Conservation (phyloP, 2,888 invertebrate genomes). For the Acanthoscelides obtectus region DNA sequence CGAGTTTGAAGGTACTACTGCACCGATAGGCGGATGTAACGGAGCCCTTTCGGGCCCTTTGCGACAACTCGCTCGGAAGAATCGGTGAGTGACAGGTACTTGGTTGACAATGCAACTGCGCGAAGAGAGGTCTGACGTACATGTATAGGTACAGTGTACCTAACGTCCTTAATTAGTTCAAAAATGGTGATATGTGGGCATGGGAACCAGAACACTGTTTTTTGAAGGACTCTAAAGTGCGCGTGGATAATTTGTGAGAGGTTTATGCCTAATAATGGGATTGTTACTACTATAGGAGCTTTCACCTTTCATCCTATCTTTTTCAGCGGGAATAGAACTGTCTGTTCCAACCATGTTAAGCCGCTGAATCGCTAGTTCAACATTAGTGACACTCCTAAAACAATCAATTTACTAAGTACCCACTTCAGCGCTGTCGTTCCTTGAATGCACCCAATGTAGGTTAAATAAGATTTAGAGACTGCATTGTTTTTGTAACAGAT, state of each 20-base stretch:
- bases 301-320: no score
- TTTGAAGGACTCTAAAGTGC: not conserved
- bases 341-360: no score
- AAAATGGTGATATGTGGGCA: not conserved
- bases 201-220: not conserved
- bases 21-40: not conserved
- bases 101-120: not conserved
- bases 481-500: no score
- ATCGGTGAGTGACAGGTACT: not conserved
- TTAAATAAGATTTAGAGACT: no score
- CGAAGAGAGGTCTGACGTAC: not conserved
- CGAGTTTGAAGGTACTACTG: not conserved
- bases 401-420: no score
- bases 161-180: not conserved
- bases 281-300: not conserved
- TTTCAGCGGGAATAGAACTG: no score
- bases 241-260: not conserved
- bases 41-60: not conserved
- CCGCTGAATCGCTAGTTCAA: no score
- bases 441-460: no score
- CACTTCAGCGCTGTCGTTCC: no score
- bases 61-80: not conserved
- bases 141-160: not conserved
- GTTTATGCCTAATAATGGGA: no score
- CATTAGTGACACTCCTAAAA: no score